Conservation (phyloP, 2,888 invertebrate species). For the Lithosia quadra region DNA sequence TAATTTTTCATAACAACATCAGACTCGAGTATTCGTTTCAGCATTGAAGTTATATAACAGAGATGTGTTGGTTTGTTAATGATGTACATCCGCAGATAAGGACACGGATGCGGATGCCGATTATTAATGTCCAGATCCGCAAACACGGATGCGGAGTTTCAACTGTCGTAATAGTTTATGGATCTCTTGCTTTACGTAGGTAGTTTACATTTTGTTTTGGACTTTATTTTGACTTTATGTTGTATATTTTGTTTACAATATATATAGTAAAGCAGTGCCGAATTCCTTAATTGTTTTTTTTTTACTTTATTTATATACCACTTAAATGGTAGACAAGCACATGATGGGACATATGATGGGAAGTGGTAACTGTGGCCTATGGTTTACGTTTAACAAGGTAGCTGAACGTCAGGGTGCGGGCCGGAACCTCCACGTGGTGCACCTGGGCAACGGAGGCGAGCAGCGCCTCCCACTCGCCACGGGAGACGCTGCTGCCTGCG, state of each 20-base stretch:
- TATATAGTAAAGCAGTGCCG: not conserved
- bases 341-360: too few relatives aligned
- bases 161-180: not conserved
- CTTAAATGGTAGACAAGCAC: too few relatives aligned
- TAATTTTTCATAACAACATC: conserved; percentile 4
- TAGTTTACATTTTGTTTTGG: not conserved
- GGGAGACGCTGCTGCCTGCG: too few relatives aligned
- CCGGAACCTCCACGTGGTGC: too few relatives aligned
- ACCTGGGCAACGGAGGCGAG: too few relatives aligned
- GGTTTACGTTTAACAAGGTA: too few relatives aligned
- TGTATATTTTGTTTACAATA: not conserved
- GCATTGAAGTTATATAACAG: conserved; percentile 2
- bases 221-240: not conserved
- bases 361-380: too few relatives aligned
- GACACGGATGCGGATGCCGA: not conserved
- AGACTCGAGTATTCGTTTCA: not conserved
- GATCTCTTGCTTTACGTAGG: not conserved
- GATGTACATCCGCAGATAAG: not conserved
- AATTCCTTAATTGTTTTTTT: not conserved
- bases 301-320: too few relatives aligned
- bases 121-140: conserved; percentile 1
- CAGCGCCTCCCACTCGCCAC: too few relatives aligned
- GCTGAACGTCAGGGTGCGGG: too few relatives aligned
- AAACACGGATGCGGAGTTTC: conserved; percentile 1
- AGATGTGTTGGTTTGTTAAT: conserved; percentile 2